phyloP scores from a whole-genome alignment of 2,888 invertebrate species.

The Lithosia quadra region DNA sequence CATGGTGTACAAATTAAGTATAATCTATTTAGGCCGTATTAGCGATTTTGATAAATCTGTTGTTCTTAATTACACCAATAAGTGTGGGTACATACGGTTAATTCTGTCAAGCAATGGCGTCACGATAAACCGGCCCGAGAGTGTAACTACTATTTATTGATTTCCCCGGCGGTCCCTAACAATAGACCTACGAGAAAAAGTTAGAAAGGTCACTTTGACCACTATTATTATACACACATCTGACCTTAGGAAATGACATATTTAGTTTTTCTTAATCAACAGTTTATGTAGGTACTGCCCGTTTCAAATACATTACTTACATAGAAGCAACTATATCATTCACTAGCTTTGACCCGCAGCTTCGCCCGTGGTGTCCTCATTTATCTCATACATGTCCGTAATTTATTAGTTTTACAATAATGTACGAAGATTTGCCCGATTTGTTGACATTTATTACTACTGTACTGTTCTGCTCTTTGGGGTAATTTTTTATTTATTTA shows the following conservation, averaged over 20 bases:
- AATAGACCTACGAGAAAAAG: constrained; percentile 10
- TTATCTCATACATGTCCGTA: no score
- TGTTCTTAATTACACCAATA: background rate
- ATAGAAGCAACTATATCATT: no score
- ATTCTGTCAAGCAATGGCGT: background rate
- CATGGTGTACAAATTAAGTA: background rate
- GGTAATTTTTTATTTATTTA: no score
- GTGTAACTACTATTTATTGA: constrained; percentile 8
- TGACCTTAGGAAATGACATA: background rate
- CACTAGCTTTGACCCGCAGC: no score
- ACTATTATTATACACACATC: background rate
- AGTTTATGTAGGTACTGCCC: no score
- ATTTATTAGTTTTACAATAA: no score
- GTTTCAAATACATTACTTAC: no score
- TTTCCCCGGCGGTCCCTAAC: constrained; percentile 11
- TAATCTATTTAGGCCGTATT: background rate
- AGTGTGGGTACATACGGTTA: background rate
- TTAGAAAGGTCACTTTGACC: background rate
- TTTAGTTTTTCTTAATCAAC: no score
- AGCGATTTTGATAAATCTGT: background rate
- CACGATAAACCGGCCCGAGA: background rate
- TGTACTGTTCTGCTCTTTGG: no score
- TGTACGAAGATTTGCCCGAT: no score
- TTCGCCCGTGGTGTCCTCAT: no score
- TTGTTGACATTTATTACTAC: no score